phyloP scores from a whole-genome alignment of 2,888 invertebrate species.

The Tanypteryx hageni region DNA sequence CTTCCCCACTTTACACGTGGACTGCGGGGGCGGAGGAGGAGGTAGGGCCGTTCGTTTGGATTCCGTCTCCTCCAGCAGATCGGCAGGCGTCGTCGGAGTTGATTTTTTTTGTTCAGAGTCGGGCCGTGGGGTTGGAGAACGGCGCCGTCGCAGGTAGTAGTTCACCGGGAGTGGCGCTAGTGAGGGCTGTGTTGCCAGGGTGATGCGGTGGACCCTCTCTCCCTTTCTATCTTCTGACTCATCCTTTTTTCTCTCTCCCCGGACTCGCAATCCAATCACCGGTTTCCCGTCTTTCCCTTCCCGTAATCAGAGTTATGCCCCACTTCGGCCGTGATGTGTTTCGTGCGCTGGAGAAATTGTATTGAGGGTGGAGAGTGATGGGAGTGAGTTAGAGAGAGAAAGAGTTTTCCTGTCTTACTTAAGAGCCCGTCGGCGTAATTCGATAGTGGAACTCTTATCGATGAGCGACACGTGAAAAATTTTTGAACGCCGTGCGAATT shows the following conservation, averaged over 20 bases:
- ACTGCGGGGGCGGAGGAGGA: not conserved
- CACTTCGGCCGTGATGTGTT: too few relatives aligned
- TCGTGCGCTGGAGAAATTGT: too few relatives aligned
- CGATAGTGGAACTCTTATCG: too few relatives aligned
- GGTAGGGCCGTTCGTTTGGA: not conserved
- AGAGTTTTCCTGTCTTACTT: too few relatives aligned
- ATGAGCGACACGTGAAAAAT: too few relatives aligned
- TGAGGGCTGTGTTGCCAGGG: not conserved
- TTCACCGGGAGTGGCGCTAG: not conserved
- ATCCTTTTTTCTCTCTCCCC: not conserved
- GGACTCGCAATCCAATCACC: too few relatives aligned
- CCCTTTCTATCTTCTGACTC: not conserved
- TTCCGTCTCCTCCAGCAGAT: not conserved
- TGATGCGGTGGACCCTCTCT: slow-evolving; percentile 3
- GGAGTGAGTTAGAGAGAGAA: too few relatives aligned
- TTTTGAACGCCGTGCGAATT: too few relatives aligned
- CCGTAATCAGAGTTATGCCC: too few relatives aligned
- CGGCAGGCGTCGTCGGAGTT: not conserved
- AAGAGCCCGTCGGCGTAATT: too few relatives aligned
- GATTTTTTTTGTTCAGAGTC: not conserved
- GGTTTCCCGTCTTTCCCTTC: too few relatives aligned
- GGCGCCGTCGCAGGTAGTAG: not conserved
- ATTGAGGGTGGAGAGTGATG: too few relatives aligned
- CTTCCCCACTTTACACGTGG: not conserved
- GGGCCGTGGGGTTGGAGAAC: not conserved